phyloP scores from a whole-genome alignment of 2,888 invertebrate genomes.

The Brachyopa scutellaris region DNA sequence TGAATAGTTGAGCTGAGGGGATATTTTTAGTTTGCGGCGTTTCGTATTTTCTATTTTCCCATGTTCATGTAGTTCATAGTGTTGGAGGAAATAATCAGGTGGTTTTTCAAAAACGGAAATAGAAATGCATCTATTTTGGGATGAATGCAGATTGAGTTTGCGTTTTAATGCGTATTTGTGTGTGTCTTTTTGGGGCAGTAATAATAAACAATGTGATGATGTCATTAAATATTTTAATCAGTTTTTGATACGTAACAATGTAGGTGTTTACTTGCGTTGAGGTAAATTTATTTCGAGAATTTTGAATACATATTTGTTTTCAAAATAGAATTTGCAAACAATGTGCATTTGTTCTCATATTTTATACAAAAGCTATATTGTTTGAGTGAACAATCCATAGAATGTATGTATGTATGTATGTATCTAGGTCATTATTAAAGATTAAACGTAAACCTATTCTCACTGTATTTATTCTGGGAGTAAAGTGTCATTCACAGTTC shows the following conservation, averaged over 20 bases:
- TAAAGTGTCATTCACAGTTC: too few relatives aligned
- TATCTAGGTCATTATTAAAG: too few relatives aligned
- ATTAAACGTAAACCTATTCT: too few relatives aligned
- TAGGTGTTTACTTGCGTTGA: background rate
- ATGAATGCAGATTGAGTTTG: slow-evolving; percentile 54
- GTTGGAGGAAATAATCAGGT: slow-evolving; percentile 62
- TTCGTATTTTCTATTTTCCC: slow-evolving; percentile 49
- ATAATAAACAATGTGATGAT: slow-evolving; percentile 54
- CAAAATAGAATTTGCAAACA: too few relatives aligned
- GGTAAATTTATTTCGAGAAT: too few relatives aligned
- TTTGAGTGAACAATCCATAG: too few relatives aligned
- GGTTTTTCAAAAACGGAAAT: slow-evolving; percentile 59
- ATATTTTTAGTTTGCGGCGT: slow-evolving; percentile 40
- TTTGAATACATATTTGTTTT: too few relatives aligned
- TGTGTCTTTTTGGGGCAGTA: slow-evolving; percentile 28
- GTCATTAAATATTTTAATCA: slow-evolving; percentile 18
- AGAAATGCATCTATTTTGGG: slow-evolving; percentile 57
- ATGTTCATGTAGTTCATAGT: slow-evolving; percentile 70
- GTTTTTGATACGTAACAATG: background rate
- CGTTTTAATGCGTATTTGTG: slow-evolving; percentile 37
- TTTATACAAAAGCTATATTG: too few relatives aligned
- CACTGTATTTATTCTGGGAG: too few relatives aligned
- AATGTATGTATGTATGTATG: too few relatives aligned
- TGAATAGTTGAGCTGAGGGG: background rate
- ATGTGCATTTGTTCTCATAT: too few relatives aligned